Percentiles rank a stretch among this genome's conserved stretches.
These are phyloP conservation scores for Strix uralensis DNA, from an alignment of 2,113 vertebrate genomes.

Conservation along the genomic window DNA sequence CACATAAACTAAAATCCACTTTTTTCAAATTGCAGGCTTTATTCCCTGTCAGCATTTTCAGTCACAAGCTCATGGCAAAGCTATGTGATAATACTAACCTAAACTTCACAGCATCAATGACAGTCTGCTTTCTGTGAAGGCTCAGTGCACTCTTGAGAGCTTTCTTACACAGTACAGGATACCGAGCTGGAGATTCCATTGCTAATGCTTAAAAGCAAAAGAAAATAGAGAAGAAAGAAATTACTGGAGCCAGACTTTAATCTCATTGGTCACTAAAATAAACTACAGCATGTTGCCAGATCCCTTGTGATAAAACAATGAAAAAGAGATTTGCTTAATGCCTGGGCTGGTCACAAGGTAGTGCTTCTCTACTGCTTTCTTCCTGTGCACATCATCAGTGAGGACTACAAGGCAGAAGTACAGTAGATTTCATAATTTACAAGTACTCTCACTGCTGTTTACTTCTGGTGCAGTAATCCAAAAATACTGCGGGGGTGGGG, in stretches of 20 bases:
- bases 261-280: background rate
- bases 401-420: background rate
- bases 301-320: background rate
- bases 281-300: background rate
- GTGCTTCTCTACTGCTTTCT: background rate
- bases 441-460: background rate
- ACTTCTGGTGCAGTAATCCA: background rate
- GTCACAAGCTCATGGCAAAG: background rate
- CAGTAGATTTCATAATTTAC: background rate
- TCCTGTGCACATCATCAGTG: background rate
- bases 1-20: background rate
- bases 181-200: constrained; percentile 87
- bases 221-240: background rate
- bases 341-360: background rate
- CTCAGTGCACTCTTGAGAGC: constrained; percentile 83
- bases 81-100: constrained; percentile 75
- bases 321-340: background rate
- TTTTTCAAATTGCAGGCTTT: background rate
- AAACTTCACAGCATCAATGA: constrained; percentile 76
- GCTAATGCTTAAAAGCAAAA: constrained; percentile 78
- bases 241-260: background rate
- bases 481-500: background rate
- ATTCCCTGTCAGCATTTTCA: background rate
- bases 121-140: constrained; percentile 77
- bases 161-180: constrained; percentile 83